A percentile compares a stretch with the other conserved stretches of the same genome.
phyloP scores from a whole-genome alignment of 2,113 vertebrate genomes.

The Zosterops pallidus region DNA sequence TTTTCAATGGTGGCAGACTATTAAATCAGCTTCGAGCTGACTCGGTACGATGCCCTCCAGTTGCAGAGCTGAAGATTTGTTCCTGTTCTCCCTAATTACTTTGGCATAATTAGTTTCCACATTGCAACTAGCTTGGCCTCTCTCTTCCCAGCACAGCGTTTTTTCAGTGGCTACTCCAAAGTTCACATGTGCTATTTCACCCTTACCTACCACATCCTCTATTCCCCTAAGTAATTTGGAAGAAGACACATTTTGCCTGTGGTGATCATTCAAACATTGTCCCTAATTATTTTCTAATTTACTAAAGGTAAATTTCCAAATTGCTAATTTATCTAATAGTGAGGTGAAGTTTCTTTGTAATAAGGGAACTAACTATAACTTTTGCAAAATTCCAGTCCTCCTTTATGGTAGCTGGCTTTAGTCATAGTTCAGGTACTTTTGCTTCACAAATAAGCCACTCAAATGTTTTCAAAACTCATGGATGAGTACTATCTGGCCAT shows the following conservation, averaged over 20 bases:
- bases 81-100: background rate
- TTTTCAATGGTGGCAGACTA: background rate
- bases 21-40: background rate
- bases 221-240: background rate
- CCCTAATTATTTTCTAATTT: constrained; percentile 18
- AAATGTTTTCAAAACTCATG: background rate
- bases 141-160: background rate
- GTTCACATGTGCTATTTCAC: accelerated
- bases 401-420: background rate
- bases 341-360: background rate
- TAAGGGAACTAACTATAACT: background rate
- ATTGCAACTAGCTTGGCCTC: background rate
- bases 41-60: background rate
- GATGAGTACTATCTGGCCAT: background rate
- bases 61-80: background rate
- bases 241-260: constrained; percentile 8
- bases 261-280: background rate
- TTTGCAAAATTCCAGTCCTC: background rate
- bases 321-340: constrained; percentile 23
- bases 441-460: background rate
- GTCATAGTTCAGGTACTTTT: background rate
- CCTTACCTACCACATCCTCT: background rate
- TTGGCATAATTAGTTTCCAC: constrained; percentile 18
- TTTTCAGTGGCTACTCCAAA: background rate
- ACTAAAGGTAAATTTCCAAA: no score